A percentile compares a stretch with the other conserved stretches of the same genome.
Conservation (phyloP, 2,797 vertebrate genomes). For the Aplochiton taeniatus region DNA sequence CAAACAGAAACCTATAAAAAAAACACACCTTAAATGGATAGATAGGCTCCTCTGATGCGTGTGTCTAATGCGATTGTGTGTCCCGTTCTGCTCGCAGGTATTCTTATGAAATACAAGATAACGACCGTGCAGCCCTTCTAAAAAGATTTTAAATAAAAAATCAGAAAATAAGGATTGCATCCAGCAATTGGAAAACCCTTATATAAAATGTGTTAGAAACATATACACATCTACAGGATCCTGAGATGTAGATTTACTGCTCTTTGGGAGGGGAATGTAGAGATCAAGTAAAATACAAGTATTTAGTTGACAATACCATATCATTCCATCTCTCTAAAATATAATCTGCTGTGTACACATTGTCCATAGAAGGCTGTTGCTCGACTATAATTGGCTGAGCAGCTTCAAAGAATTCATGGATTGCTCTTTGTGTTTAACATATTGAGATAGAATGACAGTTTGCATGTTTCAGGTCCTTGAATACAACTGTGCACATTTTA, state of each 20-base stretch:
- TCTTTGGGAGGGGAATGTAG: neutral
- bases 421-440: too few species aligned
- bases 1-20: conserved; percentile 9
- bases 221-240: neutral
- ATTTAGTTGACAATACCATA: neutral
- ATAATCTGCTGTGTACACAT: neutral
- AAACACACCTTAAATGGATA: neutral
- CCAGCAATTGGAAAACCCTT: too few species aligned
- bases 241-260: neutral
- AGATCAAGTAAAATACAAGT: neutral
- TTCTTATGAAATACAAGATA: too few species aligned
- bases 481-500: too few species aligned
- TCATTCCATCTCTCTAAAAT: neutral
- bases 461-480: neutral
- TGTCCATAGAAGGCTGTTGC: neutral
- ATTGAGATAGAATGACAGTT: neutral
- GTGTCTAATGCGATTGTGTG: neutral
- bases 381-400: neutral
- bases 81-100: neutral
- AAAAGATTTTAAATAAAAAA: too few species aligned
- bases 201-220: too few species aligned
- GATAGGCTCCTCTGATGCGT: too few species aligned
- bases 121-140: too few species aligned
- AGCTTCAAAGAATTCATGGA: neutral
- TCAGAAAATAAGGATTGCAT: too few species aligned